Base-by-base conservation (phyloP, 1,140 invertebrate species). In the Drosophila lini region DNA sequence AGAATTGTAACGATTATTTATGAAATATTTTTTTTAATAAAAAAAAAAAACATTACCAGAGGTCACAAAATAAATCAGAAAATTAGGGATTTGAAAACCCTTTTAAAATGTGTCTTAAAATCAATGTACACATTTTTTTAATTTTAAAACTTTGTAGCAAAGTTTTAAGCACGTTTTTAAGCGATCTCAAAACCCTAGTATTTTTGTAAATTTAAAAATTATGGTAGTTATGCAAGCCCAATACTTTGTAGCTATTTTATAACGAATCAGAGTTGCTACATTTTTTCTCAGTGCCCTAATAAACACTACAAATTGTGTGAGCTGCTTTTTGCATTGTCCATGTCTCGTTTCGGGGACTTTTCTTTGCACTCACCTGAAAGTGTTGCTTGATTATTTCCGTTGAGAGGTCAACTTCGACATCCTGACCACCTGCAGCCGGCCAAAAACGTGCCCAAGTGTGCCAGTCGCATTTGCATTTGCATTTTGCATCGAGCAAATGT, bases 371-470 rank as follows among this genome's bases (percentile, higher is more conserved):
- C 69, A 92, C 91, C 88, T 92, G 91, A 92, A 92, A 92, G 80
- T 92, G 91, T 90, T 91, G 86, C 85, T 92, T 92, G 78, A 92
- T 91, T 91, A 92, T 92, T 88, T 92, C 91, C 82, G 90, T 90
- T 90, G 91, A 92, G 88, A 83, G 80, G 86, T 92, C 91, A 81
- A 90, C 84, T 90, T 90, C 85, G 64, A 91, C 85, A 70, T 92
- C 91, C 84, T 91, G 91, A 80, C 91, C 91, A 90, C 91, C 91
- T 92, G 80, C 74, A 91, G 56, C 67, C 75, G 70, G 32, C 59
- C 50, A 47, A 59, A 83, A 82, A 91, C 84, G 89, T 91, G 89
- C 81, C 79, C 89, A 91, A 91, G 89, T 85, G 81, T 59, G 60
- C 60, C 38, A 84, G 77, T 77, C 70, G 81, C 55, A 61, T 74